These are phyloP conservation scores for Phrynocephalus vlangalii DNA, from an alignment of 2,797 vertebrate genomes.

Conservation along the genomic window DNA sequence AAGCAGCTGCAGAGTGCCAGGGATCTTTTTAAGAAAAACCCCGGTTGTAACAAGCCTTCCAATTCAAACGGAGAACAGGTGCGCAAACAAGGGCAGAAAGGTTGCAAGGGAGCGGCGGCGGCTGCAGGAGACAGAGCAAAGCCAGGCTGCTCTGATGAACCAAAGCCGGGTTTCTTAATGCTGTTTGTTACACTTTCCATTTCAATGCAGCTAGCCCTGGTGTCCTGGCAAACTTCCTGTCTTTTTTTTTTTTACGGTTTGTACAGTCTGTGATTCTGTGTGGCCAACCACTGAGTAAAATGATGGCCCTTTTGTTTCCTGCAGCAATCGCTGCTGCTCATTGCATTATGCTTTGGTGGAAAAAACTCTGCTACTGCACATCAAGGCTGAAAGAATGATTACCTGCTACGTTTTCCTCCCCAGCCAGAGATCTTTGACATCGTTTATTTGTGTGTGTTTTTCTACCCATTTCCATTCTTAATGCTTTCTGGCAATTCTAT, in stretches of 20 bases:
- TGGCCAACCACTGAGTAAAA: conserved; percentile 20
- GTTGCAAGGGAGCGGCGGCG: neutral
- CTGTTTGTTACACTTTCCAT: conserved; percentile 29
- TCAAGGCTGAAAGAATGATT: conserved; percentile 5
- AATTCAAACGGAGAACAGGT: neutral
- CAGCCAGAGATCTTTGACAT: neutral
- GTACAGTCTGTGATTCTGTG: neutral
- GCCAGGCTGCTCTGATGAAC: neutral
- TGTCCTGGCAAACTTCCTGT: conserved; percentile 13
- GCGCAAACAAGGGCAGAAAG: conserved; percentile 19
- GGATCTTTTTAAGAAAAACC: neutral
- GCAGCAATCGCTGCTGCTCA: neutral
- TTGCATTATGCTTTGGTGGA: neutral
- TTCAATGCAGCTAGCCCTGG: conserved; percentile 13
- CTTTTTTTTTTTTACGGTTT: neutral
- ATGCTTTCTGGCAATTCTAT: neutral
- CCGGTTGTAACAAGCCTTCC: neutral
- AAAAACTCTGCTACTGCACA: conserved; percentile 10
- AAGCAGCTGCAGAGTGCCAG: neutral
- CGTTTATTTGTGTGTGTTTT: neutral
- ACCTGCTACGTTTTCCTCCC: neutral
- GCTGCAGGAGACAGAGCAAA: neutral
- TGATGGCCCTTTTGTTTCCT: conserved; percentile 12
- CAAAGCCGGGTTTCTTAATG: conserved; percentile 4
- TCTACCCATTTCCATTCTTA: neutral